These are phyloP conservation scores for Pelvicachromis taeniatus DNA, from an alignment of 2,113 vertebrate genomes.

Conservation along the genomic window DNA sequence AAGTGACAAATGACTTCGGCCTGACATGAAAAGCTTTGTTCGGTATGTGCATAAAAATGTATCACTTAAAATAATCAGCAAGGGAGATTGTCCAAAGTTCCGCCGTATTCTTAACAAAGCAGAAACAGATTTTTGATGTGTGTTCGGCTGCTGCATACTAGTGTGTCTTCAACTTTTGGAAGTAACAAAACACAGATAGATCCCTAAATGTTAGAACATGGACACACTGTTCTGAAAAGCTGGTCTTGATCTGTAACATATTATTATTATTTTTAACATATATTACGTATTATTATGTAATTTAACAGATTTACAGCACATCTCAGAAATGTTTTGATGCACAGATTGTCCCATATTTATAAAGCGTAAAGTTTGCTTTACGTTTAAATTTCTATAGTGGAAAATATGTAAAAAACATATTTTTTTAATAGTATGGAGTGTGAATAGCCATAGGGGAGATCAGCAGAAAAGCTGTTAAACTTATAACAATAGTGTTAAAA, in stretches of 20 bases:
- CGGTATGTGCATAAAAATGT: slow-evolving; percentile 7
- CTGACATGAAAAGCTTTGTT: slow-evolving; percentile 16
- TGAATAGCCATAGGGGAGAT: background rate
- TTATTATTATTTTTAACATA: background rate
- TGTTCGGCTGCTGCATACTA: background rate
- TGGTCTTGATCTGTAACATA: background rate
- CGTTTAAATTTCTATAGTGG: background rate
- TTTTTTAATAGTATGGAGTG: background rate
- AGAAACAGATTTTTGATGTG: background rate
- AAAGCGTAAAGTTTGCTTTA: background rate
- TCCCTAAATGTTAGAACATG: background rate
- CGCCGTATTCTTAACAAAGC: background rate
- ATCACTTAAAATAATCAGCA: slow-evolving; percentile 26
- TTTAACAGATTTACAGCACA: background rate
- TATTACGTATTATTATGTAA: background rate
- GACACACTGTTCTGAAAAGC: background rate
- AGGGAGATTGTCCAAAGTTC: background rate
- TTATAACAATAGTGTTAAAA: background rate
- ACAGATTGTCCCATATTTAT: background rate
- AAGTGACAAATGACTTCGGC: slow-evolving; percentile 41
- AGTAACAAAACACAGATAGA: background rate
- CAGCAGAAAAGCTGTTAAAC: background rate
- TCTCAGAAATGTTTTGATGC: background rate
- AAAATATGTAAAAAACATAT: background rate
- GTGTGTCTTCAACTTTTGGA: background rate